These are phyloP conservation scores for Cherax destructor DNA, from an alignment of 1,140 invertebrate genomes.

Conservation along the genomic window DNA sequence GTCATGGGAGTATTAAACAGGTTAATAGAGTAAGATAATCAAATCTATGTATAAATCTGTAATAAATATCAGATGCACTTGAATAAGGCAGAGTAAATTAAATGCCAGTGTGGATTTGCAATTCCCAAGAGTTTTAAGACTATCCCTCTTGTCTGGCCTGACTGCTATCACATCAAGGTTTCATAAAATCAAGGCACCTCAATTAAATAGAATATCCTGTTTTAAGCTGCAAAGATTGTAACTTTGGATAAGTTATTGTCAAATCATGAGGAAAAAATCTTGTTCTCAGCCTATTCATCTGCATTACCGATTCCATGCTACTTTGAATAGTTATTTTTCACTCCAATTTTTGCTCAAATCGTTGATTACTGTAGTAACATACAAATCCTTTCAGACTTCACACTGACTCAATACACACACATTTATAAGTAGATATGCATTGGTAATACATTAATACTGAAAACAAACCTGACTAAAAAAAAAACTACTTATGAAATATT, in stretches of 20 bases:
- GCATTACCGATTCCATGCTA: conserved; percentile 19
- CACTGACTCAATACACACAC: conserved; percentile 6
- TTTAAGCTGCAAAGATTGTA: conserved; percentile 1
- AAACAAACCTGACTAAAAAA: conserved; percentile 7
- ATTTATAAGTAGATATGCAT: conserved; percentile 14
- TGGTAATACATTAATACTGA: conserved; percentile 12
- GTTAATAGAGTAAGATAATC: conserved; percentile 1
- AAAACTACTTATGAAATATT: neutral
- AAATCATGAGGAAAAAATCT: neutral
- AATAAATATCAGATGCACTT: conserved; percentile 17
- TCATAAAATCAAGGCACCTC: conserved; percentile 13
- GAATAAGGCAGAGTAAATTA: conserved; percentile 16
- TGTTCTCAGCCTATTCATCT: conserved; percentile 8
- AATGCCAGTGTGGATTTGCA: conserved; percentile 3
- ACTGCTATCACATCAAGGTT: conserved; percentile 13
- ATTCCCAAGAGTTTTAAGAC: neutral
- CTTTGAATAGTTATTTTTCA: neutral
- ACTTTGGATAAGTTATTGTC: conserved; percentile 9
- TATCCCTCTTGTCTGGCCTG: conserved; percentile 17
- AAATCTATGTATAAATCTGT: conserved; percentile 3
- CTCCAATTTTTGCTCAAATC: neutral
- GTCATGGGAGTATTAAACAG: conserved; percentile 15
- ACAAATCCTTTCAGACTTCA: conserved; percentile 14
- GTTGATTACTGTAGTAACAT: neutral
- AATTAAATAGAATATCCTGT: conserved; percentile 11